Conservation (phyloP, 2,888 invertebrate species). For the Tenthredo notha region DNA sequence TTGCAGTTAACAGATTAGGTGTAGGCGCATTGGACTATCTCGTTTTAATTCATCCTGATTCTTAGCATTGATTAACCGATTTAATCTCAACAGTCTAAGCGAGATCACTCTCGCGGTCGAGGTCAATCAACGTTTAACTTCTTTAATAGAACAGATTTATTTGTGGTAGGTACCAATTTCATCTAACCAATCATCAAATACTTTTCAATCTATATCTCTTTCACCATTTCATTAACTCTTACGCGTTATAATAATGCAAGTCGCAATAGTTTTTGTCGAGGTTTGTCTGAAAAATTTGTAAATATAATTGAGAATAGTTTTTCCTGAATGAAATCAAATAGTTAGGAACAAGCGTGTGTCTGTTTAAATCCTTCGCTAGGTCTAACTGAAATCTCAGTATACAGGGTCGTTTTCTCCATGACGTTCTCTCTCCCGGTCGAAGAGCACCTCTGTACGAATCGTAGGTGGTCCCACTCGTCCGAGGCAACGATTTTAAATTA, state of each 20-base stretch:
- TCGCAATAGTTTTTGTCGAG: neutral
- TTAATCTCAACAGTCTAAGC: neutral
- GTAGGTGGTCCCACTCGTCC: slow-evolving; percentile 75
- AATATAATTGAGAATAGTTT: neutral
- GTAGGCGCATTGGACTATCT: slow-evolving; percentile 21
- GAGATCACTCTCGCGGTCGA: neutral
- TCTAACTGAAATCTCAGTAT: slow-evolving; percentile 38
- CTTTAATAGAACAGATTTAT: slow-evolving; percentile 1
- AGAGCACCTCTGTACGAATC: slow-evolving; percentile 67
- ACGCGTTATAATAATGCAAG: too few species aligned
- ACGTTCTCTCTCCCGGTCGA: slow-evolving; percentile 49
- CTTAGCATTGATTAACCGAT: slow-evolving; percentile 37
- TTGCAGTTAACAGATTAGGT: slow-evolving; percentile 26
- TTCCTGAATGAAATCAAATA: neutral
- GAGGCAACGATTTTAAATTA: slow-evolving; percentile 76
- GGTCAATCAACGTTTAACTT: slow-evolving; percentile 44
- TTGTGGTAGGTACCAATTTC: slow-evolving; percentile 9
- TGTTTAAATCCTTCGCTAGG: slow-evolving; percentile 45
- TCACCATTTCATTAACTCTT: neutral
- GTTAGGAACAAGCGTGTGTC: slow-evolving; percentile 10
- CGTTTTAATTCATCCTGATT: slow-evolving; percentile 32
- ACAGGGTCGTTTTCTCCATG: slow-evolving; percentile 8
- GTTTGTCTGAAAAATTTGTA: neutral
- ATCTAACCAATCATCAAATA: neutral
- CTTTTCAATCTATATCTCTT: neutral